Percentiles rank a stretch among this genome's conserved stretches.
Conservation (phyloP, 2,888 invertebrate species). For the Gryllus longicercus region DNA sequence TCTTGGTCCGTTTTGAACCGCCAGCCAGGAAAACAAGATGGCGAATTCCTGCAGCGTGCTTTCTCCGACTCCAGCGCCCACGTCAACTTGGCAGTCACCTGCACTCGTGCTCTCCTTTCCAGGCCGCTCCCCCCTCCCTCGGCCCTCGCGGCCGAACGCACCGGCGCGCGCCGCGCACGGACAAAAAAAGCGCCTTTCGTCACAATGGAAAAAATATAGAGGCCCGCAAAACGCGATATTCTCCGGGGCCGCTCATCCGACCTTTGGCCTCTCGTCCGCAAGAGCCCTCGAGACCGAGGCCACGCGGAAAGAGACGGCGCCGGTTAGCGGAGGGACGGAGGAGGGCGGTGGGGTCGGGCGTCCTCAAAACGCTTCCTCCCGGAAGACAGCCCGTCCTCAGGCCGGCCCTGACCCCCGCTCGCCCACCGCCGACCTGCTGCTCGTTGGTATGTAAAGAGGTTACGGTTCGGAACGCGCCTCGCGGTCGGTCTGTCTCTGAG, state of each 20-base stretch:
- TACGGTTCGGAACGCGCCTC: neutral
- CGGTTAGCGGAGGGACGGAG: neutral
- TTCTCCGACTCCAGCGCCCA: too few relatives aligned
- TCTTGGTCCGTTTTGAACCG: too few relatives aligned
- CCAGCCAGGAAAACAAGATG: too few relatives aligned
- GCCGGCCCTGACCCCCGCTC: neutral
- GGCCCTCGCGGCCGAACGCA: too few relatives aligned
- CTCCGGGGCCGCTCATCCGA: neutral
- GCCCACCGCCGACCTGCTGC: neutral
- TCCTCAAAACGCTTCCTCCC: neutral
- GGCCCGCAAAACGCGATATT: neutral
- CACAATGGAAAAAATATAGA: slow-evolving; percentile 6
- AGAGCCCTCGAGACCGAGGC: neutral
- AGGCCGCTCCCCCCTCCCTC: too few relatives aligned
- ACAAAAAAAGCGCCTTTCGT: too few relatives aligned
- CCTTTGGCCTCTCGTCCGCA: neutral
- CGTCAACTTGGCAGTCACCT: too few relatives aligned
- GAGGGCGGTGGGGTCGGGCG: neutral
- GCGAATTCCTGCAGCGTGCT: too few relatives aligned
- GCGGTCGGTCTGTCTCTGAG: neutral
- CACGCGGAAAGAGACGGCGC: neutral
- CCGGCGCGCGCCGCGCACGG: too few relatives aligned
- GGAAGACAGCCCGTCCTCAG: too few relatives aligned
- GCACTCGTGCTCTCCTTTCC: too few relatives aligned
- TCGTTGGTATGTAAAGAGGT: neutral